Conservation (phyloP, 2,888 invertebrate genomes). For the Drosophila paramelanica region DNA sequence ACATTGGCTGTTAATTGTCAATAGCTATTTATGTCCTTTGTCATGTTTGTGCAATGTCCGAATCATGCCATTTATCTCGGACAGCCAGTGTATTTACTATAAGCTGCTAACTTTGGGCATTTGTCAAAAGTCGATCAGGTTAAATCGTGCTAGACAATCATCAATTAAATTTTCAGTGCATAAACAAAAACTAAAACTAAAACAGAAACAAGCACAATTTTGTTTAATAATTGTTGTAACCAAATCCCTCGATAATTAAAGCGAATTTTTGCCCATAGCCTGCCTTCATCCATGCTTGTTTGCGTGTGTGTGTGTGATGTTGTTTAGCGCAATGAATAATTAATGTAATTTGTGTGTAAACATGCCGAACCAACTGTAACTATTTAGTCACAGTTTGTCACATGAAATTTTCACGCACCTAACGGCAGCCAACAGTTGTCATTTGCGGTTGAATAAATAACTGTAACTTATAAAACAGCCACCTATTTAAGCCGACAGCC, state of each 20-base stretch:
- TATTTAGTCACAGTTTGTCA: slow-evolving; percentile 64
- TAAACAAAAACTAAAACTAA: slow-evolving; percentile 17
- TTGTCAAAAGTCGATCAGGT: slow-evolving; percentile 41
- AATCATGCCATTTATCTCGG: slow-evolving; percentile 30
- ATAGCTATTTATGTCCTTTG: slow-evolving; percentile 44
- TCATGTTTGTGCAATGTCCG: slow-evolving; percentile 18
- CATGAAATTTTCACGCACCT: slow-evolving; percentile 46
- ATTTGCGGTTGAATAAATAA: slow-evolving; percentile 62
- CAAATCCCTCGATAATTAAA: slow-evolving; percentile 46
- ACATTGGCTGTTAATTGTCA: slow-evolving; percentile 52
- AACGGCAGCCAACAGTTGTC: slow-evolving; percentile 42
- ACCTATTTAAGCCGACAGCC: slow-evolving; percentile 27
- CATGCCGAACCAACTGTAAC: slow-evolving; percentile 35
- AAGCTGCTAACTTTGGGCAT: slow-evolving; percentile 16
- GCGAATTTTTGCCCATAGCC: slow-evolving; percentile 45
- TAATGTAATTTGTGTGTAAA: slow-evolving; percentile 52
- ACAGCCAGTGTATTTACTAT: slow-evolving; percentile 23
- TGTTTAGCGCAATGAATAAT: slow-evolving; percentile 41
- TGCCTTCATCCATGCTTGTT: neutral
- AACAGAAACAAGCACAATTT: slow-evolving; percentile 14
- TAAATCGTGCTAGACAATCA: slow-evolving; percentile 45
- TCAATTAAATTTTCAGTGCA: slow-evolving; percentile 56
- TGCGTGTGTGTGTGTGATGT: neutral
- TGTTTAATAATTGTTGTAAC: slow-evolving; percentile 6
- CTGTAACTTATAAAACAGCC: slow-evolving; percentile 60